Evolutionary conservation across 2,797 vertebrate genomes (phyloP).

Genomic region (Thalassophryne amazonica): DNA sequence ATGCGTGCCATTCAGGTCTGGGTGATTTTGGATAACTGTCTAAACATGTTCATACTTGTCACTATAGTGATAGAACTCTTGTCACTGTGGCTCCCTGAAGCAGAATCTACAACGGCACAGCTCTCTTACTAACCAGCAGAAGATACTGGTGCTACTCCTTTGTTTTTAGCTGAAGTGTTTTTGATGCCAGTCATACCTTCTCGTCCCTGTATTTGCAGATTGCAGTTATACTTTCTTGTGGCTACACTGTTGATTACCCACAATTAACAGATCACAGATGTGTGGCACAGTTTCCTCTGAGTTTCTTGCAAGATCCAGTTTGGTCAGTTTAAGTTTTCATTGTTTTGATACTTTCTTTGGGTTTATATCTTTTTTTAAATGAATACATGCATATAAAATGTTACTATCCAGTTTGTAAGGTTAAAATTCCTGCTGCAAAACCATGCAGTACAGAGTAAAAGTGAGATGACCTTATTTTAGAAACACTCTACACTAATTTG

Average conservation of each 20-base stretch:
- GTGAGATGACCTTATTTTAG: too few relatives aligned
- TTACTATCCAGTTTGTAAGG: too few relatives aligned
- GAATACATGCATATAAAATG: too few relatives aligned
- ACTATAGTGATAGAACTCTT: not conserved
- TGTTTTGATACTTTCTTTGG: too few relatives aligned
- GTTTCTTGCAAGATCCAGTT: not conserved
- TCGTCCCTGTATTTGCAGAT: constrained; percentile 1
- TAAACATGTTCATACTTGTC: not conserved
- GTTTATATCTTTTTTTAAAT: too few relatives aligned
- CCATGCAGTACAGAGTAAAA: too few relatives aligned
- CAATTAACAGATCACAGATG: not conserved
- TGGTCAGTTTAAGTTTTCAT: too few relatives aligned
- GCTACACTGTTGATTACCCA: constrained; percentile 4
- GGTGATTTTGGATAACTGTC: too few relatives aligned
- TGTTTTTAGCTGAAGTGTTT: constrained; percentile 1
- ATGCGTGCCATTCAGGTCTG: too few relatives aligned
- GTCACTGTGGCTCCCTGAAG: not conserved
- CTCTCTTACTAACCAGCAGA: constrained; percentile 7
- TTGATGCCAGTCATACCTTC: constrained; percentile 1
- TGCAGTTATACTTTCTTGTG: constrained; percentile 5
- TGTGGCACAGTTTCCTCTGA: not conserved
- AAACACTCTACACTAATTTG: too few relatives aligned
- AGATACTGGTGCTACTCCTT: not conserved
- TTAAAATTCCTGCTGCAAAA: too few relatives aligned
- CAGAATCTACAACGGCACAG: not conserved